Percentiles rank a stretch among this genome's conserved stretches.
phyloP scores from a whole-genome alignment of 2,797 vertebrate species.

The Cyclopterus lumpus region DNA sequence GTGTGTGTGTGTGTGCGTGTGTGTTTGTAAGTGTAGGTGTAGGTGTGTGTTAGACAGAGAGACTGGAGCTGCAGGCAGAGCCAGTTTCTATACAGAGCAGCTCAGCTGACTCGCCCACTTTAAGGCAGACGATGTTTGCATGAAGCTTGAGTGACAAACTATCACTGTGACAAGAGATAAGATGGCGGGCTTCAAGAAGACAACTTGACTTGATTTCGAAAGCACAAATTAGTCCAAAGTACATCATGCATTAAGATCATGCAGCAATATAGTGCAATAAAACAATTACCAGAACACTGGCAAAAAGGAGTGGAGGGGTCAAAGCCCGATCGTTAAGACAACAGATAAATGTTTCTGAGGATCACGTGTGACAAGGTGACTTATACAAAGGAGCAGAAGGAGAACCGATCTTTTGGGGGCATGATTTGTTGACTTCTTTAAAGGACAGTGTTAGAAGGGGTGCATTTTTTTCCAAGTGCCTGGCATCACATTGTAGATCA shows the following conservation, averaged over 20 bases:
- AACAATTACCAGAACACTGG: constrained; percentile 19
- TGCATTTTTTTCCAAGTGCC: too few species aligned
- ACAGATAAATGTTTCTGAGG: constrained; percentile 1
- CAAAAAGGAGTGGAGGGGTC: constrained; percentile 55
- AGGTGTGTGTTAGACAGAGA: neutral
- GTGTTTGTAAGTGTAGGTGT: neutral
- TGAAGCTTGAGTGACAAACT: constrained; percentile 42
- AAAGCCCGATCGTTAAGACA: constrained; percentile 39
- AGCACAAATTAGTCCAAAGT: constrained; percentile 8
- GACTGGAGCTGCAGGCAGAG: constrained; percentile 76
- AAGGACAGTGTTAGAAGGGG: neutral
- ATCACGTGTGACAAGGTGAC: neutral
- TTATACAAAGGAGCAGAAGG: neutral
- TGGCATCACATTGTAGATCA: neutral
- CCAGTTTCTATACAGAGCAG: constrained; percentile 73
- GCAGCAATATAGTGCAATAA: constrained; percentile 25
- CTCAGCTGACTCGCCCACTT: constrained; percentile 60
- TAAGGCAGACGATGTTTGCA: constrained; percentile 41
- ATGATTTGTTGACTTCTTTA: neutral
- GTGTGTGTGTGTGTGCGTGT: neutral
- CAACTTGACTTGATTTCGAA: neutral
- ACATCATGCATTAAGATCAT: constrained; percentile 46
- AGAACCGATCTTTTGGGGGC: neutral
- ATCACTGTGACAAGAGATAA: constrained; percentile 35
- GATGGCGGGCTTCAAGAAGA: neutral